A percentile compares a stretch with the other conserved stretches of the same genome.
Evolutionary conservation across 2,888 invertebrate genomes (phyloP).

Genomic region (Neoascia interrupta): DNA sequence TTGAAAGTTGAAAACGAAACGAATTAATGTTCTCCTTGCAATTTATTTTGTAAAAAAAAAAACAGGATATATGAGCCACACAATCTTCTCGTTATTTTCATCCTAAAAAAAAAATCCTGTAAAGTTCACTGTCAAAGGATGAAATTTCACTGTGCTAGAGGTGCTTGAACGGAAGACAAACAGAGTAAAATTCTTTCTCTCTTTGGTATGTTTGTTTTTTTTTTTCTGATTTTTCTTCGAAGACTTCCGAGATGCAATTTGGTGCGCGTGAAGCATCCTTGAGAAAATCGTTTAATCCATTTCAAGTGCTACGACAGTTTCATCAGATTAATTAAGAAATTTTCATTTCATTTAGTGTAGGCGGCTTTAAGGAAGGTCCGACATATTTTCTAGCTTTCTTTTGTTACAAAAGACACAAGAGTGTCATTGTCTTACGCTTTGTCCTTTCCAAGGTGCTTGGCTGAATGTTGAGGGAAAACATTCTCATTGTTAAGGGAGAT

Average conservation of each 20-base stretch:
- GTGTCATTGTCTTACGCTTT: slow-evolving; percentile 9
- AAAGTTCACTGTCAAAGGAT: slow-evolving; percentile 32
- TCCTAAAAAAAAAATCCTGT: slow-evolving; percentile 12
- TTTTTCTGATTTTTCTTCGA: slow-evolving; percentile 8
- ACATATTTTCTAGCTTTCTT: slow-evolving; percentile 18
- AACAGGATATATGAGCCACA: slow-evolving; percentile 6
- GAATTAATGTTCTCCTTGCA: slow-evolving; percentile 43
- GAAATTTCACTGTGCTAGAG: slow-evolving; percentile 22
- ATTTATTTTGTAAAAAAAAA: slow-evolving; percentile 18
- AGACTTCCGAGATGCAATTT: slow-evolving; percentile 38
- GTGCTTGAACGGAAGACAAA: slow-evolving; percentile 41
- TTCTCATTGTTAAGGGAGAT: neutral
- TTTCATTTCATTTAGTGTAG: slow-evolving; percentile 55
- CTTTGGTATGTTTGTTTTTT: slow-evolving; percentile 12
- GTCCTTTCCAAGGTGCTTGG: neutral
- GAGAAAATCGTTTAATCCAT: slow-evolving; percentile 56
- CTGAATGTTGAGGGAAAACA: neutral
- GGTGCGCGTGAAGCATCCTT: slow-evolving; percentile 51
- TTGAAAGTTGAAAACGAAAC: slow-evolving; percentile 28
- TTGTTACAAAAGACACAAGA: too few species aligned
- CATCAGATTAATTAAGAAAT: slow-evolving; percentile 69
- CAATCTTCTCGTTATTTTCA: neutral
- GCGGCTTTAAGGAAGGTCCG: neutral
- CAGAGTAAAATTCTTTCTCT: slow-evolving; percentile 27
- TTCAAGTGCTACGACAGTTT: slow-evolving; percentile 49